Base-by-base conservation (phyloP, 2,888 invertebrate genomes). In the Eristalis intricaria region DNA sequence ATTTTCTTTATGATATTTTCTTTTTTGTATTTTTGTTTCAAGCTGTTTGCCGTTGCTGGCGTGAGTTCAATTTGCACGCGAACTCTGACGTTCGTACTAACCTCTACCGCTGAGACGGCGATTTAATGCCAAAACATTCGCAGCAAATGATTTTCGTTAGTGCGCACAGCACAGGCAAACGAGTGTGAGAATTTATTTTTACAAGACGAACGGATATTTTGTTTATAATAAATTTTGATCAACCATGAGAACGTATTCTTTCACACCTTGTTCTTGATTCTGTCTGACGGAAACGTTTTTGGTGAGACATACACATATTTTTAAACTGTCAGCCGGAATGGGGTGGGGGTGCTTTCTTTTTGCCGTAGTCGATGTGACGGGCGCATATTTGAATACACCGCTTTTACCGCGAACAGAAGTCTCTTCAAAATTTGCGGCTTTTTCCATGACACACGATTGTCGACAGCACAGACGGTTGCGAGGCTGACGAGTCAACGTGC, bases 231-330 rank as follows among this genome's bases (percentile, higher is more conserved):
- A 61, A 35, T 32, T 35, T 8, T 73, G 4, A 40, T 73, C 73
- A 15, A 73, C 69, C 64, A 61, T 60, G 23, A n/a, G 26, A 40
- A 26, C 2, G 15, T 38, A 32, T 19, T 56, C 22, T 19, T 64
- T 65, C 13, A n/a, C 32, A 13, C 23, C 32, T 70, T 23, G 35
- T 29, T 23, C 13, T 4, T 29, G 50, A 22, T 69, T 61, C 64
- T 29, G 82, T 76, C 82, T 76, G 82, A 70, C 60, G 29, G 40
- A 43, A 22, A 60, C 56, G 50, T 38, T 56, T 32, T 19, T 60
- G 86, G 78, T 83, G 86, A 86, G 86, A 86, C 86, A 70, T 63
- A 26, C 26, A 26, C 26, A 26, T 26, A 83, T 83, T 83, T 86
- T 83, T 66, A 86, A 83, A 83, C 86, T 70, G 60, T 64, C 58